Conservation (phyloP, 2,113 vertebrate genomes). For the Bombycilla garrulus region DNA sequence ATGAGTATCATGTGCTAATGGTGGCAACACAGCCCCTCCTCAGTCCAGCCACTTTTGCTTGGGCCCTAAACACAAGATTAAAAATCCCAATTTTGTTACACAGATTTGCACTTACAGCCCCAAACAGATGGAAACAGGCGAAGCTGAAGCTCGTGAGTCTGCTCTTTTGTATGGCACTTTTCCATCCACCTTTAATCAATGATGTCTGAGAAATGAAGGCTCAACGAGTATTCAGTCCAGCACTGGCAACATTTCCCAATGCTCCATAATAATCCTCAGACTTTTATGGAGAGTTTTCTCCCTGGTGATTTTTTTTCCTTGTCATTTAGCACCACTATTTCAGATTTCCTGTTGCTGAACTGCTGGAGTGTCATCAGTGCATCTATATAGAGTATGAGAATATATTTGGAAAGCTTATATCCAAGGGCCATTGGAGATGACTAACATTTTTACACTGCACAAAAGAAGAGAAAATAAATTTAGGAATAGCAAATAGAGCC, state of each 20-base stretch:
- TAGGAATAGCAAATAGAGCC: conserved; percentile 71
- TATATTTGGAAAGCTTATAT: conserved; percentile 78
- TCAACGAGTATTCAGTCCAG: neutral
- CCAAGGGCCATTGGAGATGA: conserved; percentile 71
- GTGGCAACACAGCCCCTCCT: neutral
- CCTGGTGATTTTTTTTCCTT: conserved; percentile 52
- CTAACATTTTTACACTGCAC: conserved; percentile 69
- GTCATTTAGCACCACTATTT: conserved; percentile 63
- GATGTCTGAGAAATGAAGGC: neutral
- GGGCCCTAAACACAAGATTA: neutral
- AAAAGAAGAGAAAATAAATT: conserved; percentile 69
- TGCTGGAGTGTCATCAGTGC: conserved; percentile 61
- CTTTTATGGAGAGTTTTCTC: conserved; percentile 56
- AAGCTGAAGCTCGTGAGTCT: neutral
- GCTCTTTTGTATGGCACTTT: conserved; percentile 13
- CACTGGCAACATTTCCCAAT: neutral
- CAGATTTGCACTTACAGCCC: neutral
- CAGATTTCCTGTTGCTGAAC: conserved; percentile 65
- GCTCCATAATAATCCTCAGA: conserved; percentile 17
- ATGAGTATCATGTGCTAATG: fast-evolving
- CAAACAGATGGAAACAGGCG: neutral
- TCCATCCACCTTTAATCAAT: conserved; percentile 35
- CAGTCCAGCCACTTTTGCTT: neutral
- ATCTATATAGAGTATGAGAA: conserved; percentile 66
- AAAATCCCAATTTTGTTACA: neutral